Base-by-base conservation (phyloP, 2,888 invertebrate species). In the Sphaerophoria taeniata region DNA sequence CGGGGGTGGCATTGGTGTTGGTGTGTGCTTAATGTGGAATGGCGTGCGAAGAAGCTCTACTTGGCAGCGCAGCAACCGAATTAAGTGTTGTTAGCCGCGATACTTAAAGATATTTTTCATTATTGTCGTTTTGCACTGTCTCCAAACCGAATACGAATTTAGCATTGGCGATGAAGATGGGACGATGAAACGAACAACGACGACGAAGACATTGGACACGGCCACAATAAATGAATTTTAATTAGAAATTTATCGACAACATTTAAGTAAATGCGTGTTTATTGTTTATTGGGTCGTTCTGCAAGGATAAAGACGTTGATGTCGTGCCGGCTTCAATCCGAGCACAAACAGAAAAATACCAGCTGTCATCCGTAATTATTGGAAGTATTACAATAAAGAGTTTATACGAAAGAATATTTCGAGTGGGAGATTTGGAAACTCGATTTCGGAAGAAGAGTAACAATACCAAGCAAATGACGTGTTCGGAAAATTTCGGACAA, bases 171-270 rank as follows among this genome's bases (percentile, higher is more conserved):
- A 24, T 24, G 24, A 24, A 24, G 24, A 24, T 24, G n/a, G 60
- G 12, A 61, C 43, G 43, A 43, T 9, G 51, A 6, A 14, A 53
- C 43, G 43, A 43, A 39, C 39, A 39, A 39, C 39, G 11, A 24
- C 6, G 7, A 33, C 58, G 7, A 9, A 14, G 47, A 34, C 14
- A 43, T 39, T 69, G 69, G 58, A 24, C 71, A 60, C 65, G 55
- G 73, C 83, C 49, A 61, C 70, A 36, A 49, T 63, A 60, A 81
- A 82, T 86, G 81, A 86, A 81, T 86, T 86, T 82, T 82, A 86
- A 86, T 86, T 81, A 86, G 81, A 86, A 86, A 86, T 81, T 86
- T 86, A 86, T 86, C 85, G 85, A 58, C 77, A 81, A 74, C 85
- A 86, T 86, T 86, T 81, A 86, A 70, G 58, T 86, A 67, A 86